Conservation (phyloP, 35 echinoderm and acorn worm genomes). For the Holothuria glaberrima region DNA sequence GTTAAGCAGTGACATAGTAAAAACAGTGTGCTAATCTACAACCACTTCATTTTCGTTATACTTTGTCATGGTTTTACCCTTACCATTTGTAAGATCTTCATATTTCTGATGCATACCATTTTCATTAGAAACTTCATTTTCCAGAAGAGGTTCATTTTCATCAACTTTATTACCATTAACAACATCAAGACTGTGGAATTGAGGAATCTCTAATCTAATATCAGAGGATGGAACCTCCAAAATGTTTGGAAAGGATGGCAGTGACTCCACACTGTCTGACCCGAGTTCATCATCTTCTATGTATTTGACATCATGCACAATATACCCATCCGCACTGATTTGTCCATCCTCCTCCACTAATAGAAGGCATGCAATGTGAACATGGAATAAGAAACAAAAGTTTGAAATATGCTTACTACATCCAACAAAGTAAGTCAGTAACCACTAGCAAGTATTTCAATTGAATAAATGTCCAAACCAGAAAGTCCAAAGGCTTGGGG, state of each 20-base stretch:
- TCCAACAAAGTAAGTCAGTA: too few relatives aligned
- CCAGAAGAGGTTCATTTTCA: constrained; percentile 20
- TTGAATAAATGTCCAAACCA: too few relatives aligned
- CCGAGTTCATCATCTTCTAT: neutral
- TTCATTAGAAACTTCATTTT: constrained; percentile 3
- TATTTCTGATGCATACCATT: neutral
- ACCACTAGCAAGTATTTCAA: too few relatives aligned
- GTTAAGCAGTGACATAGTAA: too few relatives aligned
- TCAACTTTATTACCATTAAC: neutral
- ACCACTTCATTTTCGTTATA: too few relatives aligned
- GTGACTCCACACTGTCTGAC: neutral
- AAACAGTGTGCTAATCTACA: too few relatives aligned
- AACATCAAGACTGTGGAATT: constrained; percentile 2
- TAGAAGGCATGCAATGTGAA: neutral
- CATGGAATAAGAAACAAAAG: too few relatives aligned
- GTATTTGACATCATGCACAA: constrained; percentile 23
- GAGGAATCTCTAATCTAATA: constrained; percentile 14
- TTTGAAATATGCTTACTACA: too few relatives aligned
- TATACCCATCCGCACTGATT: constrained; percentile 9
- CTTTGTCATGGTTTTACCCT: too few relatives aligned
- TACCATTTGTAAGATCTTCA: neutral
- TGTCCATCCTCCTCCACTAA: constrained; percentile 5
- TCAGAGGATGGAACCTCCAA: constrained; percentile 1
- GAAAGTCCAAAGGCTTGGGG: too few relatives aligned
- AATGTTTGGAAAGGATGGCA: constrained; percentile 21